Percentiles rank a stretch among this genome's conserved stretches.
Conservation (phyloP, 1,140 invertebrate species). For the Stenopsyche tienmushanensis region DNA sequence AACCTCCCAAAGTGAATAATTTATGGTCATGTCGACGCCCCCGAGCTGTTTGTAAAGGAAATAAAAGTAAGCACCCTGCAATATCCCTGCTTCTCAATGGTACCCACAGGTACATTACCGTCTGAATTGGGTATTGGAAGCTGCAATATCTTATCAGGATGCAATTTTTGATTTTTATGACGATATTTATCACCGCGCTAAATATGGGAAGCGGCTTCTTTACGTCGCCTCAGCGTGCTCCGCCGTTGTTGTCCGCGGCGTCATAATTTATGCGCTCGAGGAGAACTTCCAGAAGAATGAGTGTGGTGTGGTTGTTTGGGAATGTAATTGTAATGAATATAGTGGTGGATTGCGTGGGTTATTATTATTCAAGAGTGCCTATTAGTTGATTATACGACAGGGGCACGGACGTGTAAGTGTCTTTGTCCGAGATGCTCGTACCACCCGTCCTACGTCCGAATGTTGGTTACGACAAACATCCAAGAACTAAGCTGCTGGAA, state of each 20-base stretch:
- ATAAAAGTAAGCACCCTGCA: constrained; percentile 13
- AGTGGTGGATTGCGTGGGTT: neutral
- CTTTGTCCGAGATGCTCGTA: neutral
- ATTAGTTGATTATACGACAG: neutral
- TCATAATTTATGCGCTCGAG: too few species aligned
- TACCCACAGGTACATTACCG: neutral
- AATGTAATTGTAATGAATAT: neutral
- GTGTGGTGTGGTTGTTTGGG: too few species aligned
- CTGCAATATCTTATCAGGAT: neutral
- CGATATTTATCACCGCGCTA: too few species aligned
- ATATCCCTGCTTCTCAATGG: neutral
- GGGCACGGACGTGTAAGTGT: neutral
- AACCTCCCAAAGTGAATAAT: constrained; percentile 20
- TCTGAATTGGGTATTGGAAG: neutral
- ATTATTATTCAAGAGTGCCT: neutral
- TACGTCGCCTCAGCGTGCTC: too few species aligned
- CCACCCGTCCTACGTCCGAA: neutral
- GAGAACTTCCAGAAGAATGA: too few species aligned
- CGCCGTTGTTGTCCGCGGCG: too few species aligned
- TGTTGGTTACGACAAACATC: neutral
- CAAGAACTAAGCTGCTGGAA: neutral
- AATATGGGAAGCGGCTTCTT: too few species aligned
- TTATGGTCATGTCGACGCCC: constrained; percentile 18
- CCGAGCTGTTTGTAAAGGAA: constrained; percentile 20
- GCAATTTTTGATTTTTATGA: neutral